Base-by-base conservation (phyloP, 2,888 invertebrate species). In the Amaurobius ferox region DNA sequence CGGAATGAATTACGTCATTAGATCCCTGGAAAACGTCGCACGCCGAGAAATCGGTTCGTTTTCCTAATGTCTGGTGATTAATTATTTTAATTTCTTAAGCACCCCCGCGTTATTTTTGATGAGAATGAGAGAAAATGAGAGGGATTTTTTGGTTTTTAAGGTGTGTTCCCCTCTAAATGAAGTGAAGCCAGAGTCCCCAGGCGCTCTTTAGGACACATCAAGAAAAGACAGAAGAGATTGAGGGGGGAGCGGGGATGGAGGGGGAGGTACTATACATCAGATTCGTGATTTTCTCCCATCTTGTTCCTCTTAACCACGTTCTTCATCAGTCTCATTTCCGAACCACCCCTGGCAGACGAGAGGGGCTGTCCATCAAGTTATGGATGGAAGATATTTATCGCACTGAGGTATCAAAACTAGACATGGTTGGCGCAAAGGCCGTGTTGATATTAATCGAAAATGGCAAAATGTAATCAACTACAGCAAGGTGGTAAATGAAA, bases 61-160 rank as follows among this genome's bases (percentile, higher is more conserved):
- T 77, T 85, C 83, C 83, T 85, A 85, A 85, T 85, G 83, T 85
- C 83, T 77, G 62, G 83, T 85, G 83, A 85, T 85, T 85, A 85
- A 85, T 85, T 85, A 85, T 85, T 85, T 85, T 85, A 85, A 85
- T 85, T 85, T 68, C 83, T 80, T 71, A 72, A 55, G 72, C 28
- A 66, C 79, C 73, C 67, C 73, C 66, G 77, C 61, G 64, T 44
- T 44, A 77, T 77, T 77, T 78, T 85, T 85, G 83, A 85, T 85
- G 83, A 77, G 83, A 74, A 70, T 68, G 80, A 28, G 55, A 76
- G 81, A 72, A 79, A 79, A 79, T 80, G 72, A 73, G 76, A 35
- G 35, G 66, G 55, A 55, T 48, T 66, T 67, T 55, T 55, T 68
- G 55, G 35, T 81, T 81, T 76, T 67, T 32, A 68, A 80, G 80